Conservation (phyloP, 2,888 invertebrate species). For the Prionchulus punctatus region DNA sequence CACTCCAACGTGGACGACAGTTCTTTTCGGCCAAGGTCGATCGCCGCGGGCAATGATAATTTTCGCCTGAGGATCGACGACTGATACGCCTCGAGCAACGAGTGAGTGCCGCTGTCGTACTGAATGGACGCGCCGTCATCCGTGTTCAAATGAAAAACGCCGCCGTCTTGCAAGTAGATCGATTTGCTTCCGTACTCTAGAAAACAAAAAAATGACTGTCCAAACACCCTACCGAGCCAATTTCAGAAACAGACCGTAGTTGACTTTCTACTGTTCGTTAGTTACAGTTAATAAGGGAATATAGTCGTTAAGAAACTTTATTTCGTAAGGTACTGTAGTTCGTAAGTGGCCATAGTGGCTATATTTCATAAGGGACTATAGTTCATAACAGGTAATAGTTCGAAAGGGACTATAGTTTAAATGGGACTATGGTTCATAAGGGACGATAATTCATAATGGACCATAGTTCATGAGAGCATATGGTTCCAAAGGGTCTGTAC, state of each 20-base stretch:
- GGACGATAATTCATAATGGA: too few relatives aligned
- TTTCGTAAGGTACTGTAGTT: too few relatives aligned
- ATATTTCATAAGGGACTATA: too few relatives aligned
- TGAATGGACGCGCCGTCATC: not conserved
- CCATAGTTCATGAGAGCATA: too few relatives aligned
- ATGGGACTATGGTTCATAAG: too few relatives aligned
- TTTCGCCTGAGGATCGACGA: conserved; percentile 2
- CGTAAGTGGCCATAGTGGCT: too few relatives aligned
- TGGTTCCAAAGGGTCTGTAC: too few relatives aligned
- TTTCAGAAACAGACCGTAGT: not conserved
- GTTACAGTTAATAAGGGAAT: too few relatives aligned
- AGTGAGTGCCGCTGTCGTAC: conserved; percentile 3
- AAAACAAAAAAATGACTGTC: not conserved
- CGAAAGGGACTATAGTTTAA: too few relatives aligned
- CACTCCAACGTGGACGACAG: conserved; percentile 83
- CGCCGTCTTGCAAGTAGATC: not conserved
- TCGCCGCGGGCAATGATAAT: not conserved
- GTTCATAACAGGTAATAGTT: too few relatives aligned
- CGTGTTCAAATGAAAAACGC: not conserved
- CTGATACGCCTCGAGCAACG: conserved; percentile 1
- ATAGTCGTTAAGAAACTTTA: too few relatives aligned
- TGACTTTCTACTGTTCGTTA: too few relatives aligned
- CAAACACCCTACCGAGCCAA: not conserved
- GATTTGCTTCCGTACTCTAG: not conserved
- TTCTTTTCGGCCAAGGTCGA: conserved; percentile 72